phyloP scores from a whole-genome alignment of 2,888 invertebrate species.

The Parnassius mnemosyne region DNA sequence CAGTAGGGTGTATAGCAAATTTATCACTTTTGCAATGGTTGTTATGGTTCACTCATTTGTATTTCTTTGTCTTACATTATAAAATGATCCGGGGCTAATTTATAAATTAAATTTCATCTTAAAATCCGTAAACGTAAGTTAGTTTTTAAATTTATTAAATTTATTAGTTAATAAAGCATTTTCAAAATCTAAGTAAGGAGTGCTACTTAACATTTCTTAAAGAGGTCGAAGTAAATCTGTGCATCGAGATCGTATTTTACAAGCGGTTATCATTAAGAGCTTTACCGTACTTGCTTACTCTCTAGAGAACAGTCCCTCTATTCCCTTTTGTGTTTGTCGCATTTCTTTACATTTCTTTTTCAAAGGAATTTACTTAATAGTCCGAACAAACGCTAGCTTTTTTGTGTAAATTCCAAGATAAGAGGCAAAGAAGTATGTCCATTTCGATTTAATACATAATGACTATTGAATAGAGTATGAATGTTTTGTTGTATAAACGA shows the following conservation, averaged over 20 bases:
- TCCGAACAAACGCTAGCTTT: constrained; percentile 20
- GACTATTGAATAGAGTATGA: neutral
- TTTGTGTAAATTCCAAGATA: constrained; percentile 17
- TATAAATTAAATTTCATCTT: no score
- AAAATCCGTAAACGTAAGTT: no score
- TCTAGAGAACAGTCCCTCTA: constrained; percentile 21
- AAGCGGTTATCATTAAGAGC: constrained; percentile 21
- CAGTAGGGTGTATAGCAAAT: no score
- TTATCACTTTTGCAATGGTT: no score
- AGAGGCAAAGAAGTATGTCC: neutral
- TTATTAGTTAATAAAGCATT: no score
- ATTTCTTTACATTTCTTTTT: constrained; percentile 21
- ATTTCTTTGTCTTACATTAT: no score
- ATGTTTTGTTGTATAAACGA: no score
- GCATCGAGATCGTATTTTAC: constrained; percentile 15
- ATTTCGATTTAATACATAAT: neutral
- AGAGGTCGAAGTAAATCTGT: constrained; percentile 9
- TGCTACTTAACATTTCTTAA: neutral
- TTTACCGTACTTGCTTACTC: constrained; percentile 23
- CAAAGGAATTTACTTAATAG: constrained; percentile 22
- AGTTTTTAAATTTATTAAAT: no score
- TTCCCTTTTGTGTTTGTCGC: constrained; percentile 24
- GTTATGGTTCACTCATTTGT: no score
- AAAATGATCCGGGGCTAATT: no score
- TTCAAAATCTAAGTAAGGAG: no score